Evolutionary conservation across 2,888 invertebrate species (phyloP), one percentile per base, ranked within the genome.

Genomic region (Aphrophora alni): DNA sequence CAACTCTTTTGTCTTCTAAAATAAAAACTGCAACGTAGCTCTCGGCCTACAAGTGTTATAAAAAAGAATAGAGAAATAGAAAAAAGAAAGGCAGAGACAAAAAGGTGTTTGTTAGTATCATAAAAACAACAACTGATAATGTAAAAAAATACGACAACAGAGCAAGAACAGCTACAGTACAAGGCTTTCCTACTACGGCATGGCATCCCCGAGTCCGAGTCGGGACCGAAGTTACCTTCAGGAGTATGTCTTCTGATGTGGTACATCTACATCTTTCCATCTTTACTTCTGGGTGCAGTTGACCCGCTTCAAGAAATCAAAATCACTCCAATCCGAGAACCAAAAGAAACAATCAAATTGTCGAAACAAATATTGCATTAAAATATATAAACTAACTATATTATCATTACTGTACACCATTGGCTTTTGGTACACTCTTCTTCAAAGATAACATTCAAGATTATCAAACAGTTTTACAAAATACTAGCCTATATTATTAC

Each of bases 81-180:
- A 59, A 33, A 44, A 59, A 59, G 59, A 59, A 59, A 59, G 59
- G 59, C 59, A 59, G 59, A 59, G 59, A 59, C 59, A 59, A 59
- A 44, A 59, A 59, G 59, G 59, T 59, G 59, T 59, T 59, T 59
- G 59, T 59, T 59, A 59, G 59, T 59, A 59, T 59, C 59, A 59
- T 59, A 59, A 59, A 59, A 59, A 59, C 21, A 59, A 59, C 59
- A 59, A 59, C 59, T 59, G 59, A 59, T 59, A 59, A 59, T 59
- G 3, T 21, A 59, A 44, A 44, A 59, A 59, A 21, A 59, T 59
- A 59, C 59, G 59, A 59, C 59, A 59, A 59, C 59, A 59, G 59
- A 59, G 59, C 59, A 59, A 59, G n/a, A 59, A 59, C 59, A 59
- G 59, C 59, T 59, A 59, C 59, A 59, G 59, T 59, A 59, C 59